Evolutionary conservation across 2,888 invertebrate genomes (phyloP).

Genomic region (Chaetoderma sp.): DNA sequence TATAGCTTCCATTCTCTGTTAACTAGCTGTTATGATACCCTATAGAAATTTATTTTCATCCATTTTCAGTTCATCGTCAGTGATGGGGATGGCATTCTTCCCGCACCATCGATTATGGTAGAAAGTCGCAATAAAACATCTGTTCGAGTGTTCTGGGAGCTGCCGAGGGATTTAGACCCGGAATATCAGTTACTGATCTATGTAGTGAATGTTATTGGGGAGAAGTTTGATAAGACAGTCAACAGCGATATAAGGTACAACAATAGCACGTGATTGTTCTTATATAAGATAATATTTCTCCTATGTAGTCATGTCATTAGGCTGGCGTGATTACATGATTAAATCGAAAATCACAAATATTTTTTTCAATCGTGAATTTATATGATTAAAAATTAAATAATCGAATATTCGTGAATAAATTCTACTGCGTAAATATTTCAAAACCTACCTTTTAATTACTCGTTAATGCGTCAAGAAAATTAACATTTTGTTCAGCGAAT

Average conservation of each 20-base stretch:
- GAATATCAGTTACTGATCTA: constrained; percentile 56
- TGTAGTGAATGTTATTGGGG: constrained; percentile 65
- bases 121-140: constrained; percentile 51
- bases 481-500: too few relatives aligned
- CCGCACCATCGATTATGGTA: constrained; percentile 62
- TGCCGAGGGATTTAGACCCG: constrained; percentile 47
- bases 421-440: too few relatives aligned
- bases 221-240: constrained; percentile 53
- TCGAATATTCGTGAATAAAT: too few relatives aligned
- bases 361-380: too few relatives aligned
- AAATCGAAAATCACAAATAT: too few relatives aligned
- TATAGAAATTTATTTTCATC: too few relatives aligned
- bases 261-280: not conserved
- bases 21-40: too few relatives aligned
- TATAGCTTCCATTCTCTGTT: too few relatives aligned
- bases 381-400: too few relatives aligned
- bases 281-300: not conserved
- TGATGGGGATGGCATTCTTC: constrained; percentile 53
- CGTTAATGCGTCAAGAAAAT: not conserved
- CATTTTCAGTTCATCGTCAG: constrained; percentile 45
- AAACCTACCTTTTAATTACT: too few relatives aligned
- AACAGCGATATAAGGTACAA: constrained; percentile 66
- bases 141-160: constrained; percentile 59
- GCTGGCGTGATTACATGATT: too few relatives aligned
- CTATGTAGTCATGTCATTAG: not conserved